These are phyloP conservation scores for Elaphurus davidianus DNA, from an alignment of 2,113 vertebrate genomes.

Conservation along the genomic window DNA sequence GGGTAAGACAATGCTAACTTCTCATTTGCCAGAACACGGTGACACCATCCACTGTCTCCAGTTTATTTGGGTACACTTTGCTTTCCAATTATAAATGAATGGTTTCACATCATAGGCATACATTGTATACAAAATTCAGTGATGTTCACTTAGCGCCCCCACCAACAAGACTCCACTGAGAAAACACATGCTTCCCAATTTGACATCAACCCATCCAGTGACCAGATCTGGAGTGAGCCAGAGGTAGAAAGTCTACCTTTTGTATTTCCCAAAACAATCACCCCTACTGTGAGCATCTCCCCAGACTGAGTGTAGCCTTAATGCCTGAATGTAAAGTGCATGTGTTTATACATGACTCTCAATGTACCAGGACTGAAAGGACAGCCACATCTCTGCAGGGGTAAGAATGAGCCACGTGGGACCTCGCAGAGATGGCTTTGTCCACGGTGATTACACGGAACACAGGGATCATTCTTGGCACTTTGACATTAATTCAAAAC, in stretches of 20 bases:
- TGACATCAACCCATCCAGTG: too few species aligned
- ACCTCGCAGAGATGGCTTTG: background rate
- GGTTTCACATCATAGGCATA: fast-evolving
- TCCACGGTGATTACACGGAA: background rate
- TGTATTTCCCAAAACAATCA: background rate
- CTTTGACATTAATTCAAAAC: background rate
- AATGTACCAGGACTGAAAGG: background rate
- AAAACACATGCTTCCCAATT: background rate
- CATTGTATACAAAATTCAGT: background rate
- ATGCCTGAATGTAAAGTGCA: background rate
- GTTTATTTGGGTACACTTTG: background rate
- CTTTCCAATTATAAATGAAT: background rate
- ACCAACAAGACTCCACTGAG: too few species aligned
- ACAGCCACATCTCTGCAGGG: background rate
- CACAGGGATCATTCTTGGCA: background rate
- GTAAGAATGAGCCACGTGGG: fast-evolving
- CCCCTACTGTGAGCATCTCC: background rate
- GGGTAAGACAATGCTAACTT: background rate
- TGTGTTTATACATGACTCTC: too few species aligned
- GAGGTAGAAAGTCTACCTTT: background rate
- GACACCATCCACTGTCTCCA: fast-evolving
- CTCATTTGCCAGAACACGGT: too few species aligned
- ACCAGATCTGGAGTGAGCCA: background rate
- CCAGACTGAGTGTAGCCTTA: background rate
- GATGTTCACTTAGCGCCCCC: fast-evolving